phyloP scores from a whole-genome alignment of 2,888 invertebrate species.

The Sphaerophoria taeniata region DNA sequence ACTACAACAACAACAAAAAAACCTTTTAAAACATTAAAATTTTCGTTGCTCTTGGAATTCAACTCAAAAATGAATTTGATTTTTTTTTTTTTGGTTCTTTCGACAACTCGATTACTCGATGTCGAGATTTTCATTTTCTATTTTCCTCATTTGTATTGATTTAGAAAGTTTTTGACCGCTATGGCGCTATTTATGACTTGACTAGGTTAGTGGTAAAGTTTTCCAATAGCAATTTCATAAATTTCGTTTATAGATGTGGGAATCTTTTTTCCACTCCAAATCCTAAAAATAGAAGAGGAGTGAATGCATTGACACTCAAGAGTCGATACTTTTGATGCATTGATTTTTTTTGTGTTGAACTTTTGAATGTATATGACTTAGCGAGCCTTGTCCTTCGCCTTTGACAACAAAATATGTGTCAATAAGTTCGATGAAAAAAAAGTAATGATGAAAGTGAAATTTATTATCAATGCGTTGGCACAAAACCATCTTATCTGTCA shows the following conservation, averaged over 20 bases:
- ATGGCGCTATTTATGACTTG: conserved; percentile 50
- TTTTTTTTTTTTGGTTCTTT: background rate
- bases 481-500: background rate
- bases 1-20: background rate
- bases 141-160: conserved; percentile 11
- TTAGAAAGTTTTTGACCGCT: conserved; percentile 52
- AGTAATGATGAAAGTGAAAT: conserved; percentile 27
- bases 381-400: conserved; percentile 25
- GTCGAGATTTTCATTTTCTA: conserved; percentile 40
- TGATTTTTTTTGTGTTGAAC: conserved; percentile 18
- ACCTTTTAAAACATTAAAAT: conserved; percentile 14
- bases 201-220: conserved; percentile 34
- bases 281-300: background rate
- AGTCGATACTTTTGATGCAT: conserved; percentile 26
- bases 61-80: conserved; percentile 23
- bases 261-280: background rate
- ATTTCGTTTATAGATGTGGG: conserved; percentile 18
- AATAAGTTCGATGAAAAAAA: conserved; percentile 49
- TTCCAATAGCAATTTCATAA: conserved; percentile 37
- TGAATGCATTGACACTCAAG: conserved; percentile 1
- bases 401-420: conserved; percentile 43
- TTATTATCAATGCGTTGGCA: conserved; percentile 49
- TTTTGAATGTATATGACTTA: background rate
- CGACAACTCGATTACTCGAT: conserved; percentile 29
- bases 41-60: conserved; percentile 4